Evolutionary conservation across 1,140 invertebrate genomes (phyloP), one percentile per base, ranked within the genome.

Genomic region (Diachasma alloeum): DNA sequence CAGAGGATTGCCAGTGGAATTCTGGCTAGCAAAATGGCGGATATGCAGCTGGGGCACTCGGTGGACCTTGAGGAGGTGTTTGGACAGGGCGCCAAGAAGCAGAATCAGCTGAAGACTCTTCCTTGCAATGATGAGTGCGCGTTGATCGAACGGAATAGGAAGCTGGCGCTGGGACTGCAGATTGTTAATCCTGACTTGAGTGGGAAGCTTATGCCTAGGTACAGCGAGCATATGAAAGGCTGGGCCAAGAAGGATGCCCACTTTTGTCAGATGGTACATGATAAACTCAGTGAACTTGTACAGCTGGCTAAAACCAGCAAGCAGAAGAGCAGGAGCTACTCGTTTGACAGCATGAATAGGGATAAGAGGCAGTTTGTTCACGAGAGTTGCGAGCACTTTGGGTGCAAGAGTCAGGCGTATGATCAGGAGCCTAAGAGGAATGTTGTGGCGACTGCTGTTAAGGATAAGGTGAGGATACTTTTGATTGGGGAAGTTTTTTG

Each of bases 361-460:
- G 95, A 97, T 76, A 97, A 98, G 84, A 91, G 98, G 11, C 91
- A 93, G 71, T 94, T 98, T 81, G 93, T 99, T 9, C 97, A 98
- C 87, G 97, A 99, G 84, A 93, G 97, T 82, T 97, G 96, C 78
- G 95, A 97, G 84, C 95, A 96, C 86, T 99, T 99, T 91, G 97
- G 97, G 2, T 96, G 97, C 82, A 94, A 97, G 84, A 97, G 96
- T 77, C 93, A 96, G 63, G 96, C 97, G 63, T 98, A 98, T 86
- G 98, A 99, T 90, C 92, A 94, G 36, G 97, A 99, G 86, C 97
- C 97, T 0, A 98, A 98, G 84, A 92, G 97, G 75, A 99, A 98
- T 90, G 94, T 99, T 11, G 96, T 98, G 26, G 97, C 95, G 6
- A 98, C 96, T 22, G 98, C 97, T 39, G 91, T 93, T 59, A 96